These are phyloP conservation scores for Lepetodrilus schrolli DNA, from an alignment of 2,888 invertebrate species.

Conservation along the genomic window DNA sequence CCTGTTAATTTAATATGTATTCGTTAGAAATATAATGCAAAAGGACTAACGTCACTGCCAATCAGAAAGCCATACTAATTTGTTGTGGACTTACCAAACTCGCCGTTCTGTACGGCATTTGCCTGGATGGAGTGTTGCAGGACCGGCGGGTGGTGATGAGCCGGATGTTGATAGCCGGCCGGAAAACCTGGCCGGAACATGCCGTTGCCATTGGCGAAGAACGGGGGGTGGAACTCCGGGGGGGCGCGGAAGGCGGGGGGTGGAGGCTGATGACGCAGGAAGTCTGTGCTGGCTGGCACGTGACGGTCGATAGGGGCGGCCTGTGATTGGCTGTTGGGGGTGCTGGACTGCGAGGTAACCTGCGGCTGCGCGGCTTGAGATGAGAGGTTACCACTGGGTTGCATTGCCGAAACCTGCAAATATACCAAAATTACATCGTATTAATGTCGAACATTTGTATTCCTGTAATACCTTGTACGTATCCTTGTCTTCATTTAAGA, in stretches of 20 bases:
- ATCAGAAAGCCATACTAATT: too few species aligned
- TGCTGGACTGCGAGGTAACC: slow-evolving; percentile 36
- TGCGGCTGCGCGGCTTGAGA: slow-evolving; percentile 42
- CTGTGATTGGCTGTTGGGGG: slow-evolving; percentile 38
- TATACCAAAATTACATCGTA: background rate
- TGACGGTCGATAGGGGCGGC: slow-evolving; percentile 27
- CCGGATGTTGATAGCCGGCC: slow-evolving; percentile 69
- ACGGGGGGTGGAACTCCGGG: slow-evolving; percentile 71
- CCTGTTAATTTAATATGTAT: too few species aligned
- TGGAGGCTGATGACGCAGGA: slow-evolving; percentile 65
- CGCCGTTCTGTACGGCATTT: slow-evolving; percentile 68
- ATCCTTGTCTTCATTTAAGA: too few species aligned
- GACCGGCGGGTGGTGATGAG: slow-evolving; percentile 68
- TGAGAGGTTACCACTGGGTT: slow-evolving; percentile 36
- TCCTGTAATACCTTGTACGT: too few species aligned
- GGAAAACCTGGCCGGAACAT: slow-evolving; percentile 72
- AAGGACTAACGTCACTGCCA: too few species aligned
- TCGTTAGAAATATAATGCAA: too few species aligned
- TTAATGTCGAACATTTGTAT: too few species aligned
- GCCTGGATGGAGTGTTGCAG: slow-evolving; percentile 63
- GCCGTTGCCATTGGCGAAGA: slow-evolving; percentile 73
- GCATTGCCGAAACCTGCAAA: slow-evolving; percentile 29
- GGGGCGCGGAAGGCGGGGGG: slow-evolving; percentile 68
- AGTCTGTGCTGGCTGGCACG: slow-evolving; percentile 55
- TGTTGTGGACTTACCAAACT: slow-evolving; percentile 43